Evolutionary conservation across 2,888 invertebrate genomes (phyloP).

Genomic region (Branchinecta sandiegonensis): DNA sequence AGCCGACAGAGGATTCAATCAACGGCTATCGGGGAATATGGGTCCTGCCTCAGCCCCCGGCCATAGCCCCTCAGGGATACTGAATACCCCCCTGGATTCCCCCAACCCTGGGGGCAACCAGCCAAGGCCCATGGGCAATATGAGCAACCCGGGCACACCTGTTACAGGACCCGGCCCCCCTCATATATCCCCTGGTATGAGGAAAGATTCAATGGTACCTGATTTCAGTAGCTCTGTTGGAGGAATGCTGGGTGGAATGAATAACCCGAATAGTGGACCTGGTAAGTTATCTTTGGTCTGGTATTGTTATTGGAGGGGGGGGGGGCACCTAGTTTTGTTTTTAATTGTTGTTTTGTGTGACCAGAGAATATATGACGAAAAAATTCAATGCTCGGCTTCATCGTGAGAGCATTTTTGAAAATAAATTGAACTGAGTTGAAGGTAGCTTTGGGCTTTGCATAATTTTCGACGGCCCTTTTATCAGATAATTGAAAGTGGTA

Average conservation of each 20-base stretch:
- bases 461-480: too few species aligned
- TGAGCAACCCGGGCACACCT: conserved; percentile 57
- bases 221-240: not conserved
- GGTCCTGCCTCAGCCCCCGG: conserved; percentile 32
- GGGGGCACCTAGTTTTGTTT: not conserved
- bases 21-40: conserved; percentile 20
- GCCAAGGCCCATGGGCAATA: conserved; percentile 38
- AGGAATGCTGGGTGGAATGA: conserved; percentile 12
- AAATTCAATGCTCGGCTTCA: not conserved
- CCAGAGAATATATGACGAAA: too few species aligned
- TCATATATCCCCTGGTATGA: conserved; percentile 25
- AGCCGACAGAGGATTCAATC: conserved; percentile 43
- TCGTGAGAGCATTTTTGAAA: not conserved
- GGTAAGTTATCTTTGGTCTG: not conserved
- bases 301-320: not conserved
- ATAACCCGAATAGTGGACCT: not conserved
- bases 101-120: conserved; percentile 35
- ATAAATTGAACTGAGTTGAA: not conserved
- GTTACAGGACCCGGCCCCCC: conserved; percentile 36
- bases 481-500: too few species aligned
- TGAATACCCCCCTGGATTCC: conserved; percentile 40
- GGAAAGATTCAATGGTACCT: conserved; percentile 14
- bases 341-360: too few species aligned
- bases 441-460: too few species aligned
- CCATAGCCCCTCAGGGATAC: conserved; percentile 39